Evolutionary conservation across 2,888 invertebrate genomes (phyloP), one percentile per base, ranked within the genome.

Genomic region (Apamea sordens): DNA sequence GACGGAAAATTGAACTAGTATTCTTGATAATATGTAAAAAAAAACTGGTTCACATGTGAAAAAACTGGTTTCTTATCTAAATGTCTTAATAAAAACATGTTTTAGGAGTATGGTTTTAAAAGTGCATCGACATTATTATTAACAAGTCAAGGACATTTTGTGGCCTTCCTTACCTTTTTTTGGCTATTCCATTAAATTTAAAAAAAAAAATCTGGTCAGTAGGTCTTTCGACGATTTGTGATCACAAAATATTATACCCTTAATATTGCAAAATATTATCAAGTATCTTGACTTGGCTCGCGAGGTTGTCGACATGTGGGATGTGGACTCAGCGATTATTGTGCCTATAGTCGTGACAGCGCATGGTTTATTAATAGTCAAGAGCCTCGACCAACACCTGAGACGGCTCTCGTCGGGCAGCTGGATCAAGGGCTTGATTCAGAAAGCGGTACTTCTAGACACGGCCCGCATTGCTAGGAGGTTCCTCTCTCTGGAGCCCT

Each of bases 11-110:
- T 8, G 2, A 69, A 18, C 32, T 64, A 44, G 41, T 63, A 53
- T 64, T 44, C 18, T 56, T 24, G 81, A 80, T 63, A 50, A 70
- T 78, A 50, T 7, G 6, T 47, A 18, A 18, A 50, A 50, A 50
- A 50, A 56, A 24, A 56, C 41, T 50, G 32, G 70, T 63, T 80
- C 44, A 8, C 32, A n/a, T 53, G 28, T 18, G 6, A 36, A 28
- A 6, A 18, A 68, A 82, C 76, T n/a, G 53, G 82, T 82, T 76
- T 47, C 21, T 74, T 53, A 68, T 73, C 81, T 28, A 21, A n/a
- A 6, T 72, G n/a, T 50, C 53, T 64, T 56, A 8, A 53, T 61
- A 28, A 61, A 8, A 32, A 68, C n/a, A 32, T 47, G 36, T 44
- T 73, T 18, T 64, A 56, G 47, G 24, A 36, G 53, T 28, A 28